These are phyloP conservation scores for Fulica atra DNA, from an alignment of 2,113 vertebrate species.

Conservation along the genomic window DNA sequence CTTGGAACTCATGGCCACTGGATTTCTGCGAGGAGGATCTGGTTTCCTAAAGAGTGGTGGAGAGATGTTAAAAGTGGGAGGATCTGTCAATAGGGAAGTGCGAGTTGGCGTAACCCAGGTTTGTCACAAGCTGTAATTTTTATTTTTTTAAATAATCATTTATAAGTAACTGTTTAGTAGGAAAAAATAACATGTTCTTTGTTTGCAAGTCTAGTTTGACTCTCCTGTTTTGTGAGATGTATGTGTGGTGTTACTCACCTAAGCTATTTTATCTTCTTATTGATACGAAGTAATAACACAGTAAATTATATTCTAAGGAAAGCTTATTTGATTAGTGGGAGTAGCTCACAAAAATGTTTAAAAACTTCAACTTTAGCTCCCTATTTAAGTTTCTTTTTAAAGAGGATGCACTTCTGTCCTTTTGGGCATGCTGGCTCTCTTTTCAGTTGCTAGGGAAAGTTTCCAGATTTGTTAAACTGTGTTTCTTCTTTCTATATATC, in stretches of 20 bases:
- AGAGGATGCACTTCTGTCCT: not conserved
- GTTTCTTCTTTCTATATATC: not conserved
- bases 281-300: not conserved
- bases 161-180: not conserved
- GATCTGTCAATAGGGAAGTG: conserved; percentile 96
- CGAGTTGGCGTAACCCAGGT: conserved; percentile 98
- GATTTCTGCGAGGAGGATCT: conserved; percentile 95
- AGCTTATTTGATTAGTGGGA: not conserved
- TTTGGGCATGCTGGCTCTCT: not conserved
- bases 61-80: conserved; percentile 98
- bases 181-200: not conserved
- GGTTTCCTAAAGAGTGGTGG: conserved; percentile 97
- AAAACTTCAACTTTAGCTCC: not conserved
- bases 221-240: not conserved
- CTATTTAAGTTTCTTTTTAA: not conserved
- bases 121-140: conserved; percentile 44
- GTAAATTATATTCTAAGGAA: not conserved
- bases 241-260: not conserved
- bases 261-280: not conserved
- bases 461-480: not conserved
- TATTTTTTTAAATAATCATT: not conserved
- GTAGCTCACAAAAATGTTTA: not conserved
- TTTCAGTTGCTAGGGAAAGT: not conserved
- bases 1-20: conserved; percentile 95
- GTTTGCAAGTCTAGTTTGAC: not conserved